Conservation (phyloP, 92 coral and sea anemone genomes). For the Chrysogorgia sp. region DNA sequence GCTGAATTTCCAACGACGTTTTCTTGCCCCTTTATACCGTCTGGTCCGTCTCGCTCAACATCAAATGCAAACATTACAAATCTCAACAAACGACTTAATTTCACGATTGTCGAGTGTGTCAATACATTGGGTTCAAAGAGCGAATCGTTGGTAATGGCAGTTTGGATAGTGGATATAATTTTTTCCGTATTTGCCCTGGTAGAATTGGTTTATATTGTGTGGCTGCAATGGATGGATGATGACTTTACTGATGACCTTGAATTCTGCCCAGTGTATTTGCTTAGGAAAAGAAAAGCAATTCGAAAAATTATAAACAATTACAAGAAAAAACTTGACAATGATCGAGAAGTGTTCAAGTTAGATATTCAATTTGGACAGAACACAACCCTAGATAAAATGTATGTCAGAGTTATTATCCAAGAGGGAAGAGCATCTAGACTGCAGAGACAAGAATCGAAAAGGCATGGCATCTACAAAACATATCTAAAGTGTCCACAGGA, state of each 20-base stretch:
- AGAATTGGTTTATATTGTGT: background rate
- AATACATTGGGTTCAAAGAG: background rate
- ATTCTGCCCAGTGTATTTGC: background rate
- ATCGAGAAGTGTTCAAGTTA: background rate
- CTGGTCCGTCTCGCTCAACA: too few relatives aligned
- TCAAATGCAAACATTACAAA: too few relatives aligned
- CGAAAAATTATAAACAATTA: background rate
- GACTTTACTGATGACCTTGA: background rate
- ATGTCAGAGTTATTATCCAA: slow-evolving; percentile 11
- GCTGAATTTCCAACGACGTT: background rate
- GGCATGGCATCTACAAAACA: slow-evolving; percentile 47
- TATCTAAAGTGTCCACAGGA: slow-evolving; percentile 38
- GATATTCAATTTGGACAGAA: background rate
- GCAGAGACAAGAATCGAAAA: background rate
- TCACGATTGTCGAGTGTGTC: background rate
- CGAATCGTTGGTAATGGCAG: background rate
- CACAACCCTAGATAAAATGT: background rate
- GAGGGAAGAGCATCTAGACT: background rate
- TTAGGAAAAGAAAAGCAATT: background rate
- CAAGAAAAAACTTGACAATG: background rate
- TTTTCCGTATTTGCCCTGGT: background rate
- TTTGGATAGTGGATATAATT: background rate
- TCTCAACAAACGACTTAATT: too few relatives aligned
- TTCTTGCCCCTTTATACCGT: too few relatives aligned
- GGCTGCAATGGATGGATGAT: background rate